Evolutionary conservation across 2,113 vertebrate genomes (phyloP).

Genomic region (Bos indicus): DNA sequence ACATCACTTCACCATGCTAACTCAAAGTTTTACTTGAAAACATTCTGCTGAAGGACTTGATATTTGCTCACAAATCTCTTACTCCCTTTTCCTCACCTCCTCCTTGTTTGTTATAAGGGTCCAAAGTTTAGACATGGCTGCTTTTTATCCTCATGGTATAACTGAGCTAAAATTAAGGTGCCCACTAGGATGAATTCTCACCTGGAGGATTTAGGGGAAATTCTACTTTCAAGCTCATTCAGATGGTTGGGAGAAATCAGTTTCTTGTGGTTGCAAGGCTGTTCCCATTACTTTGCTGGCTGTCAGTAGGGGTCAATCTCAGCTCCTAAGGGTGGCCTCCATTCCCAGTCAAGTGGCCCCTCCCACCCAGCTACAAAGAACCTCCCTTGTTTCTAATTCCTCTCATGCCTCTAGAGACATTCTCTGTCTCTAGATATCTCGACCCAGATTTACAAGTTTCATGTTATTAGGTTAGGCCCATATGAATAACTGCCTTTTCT

Average conservation of each 20-base stretch:
- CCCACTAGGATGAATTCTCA: not conserved
- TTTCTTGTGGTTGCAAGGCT: not conserved
- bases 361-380: not conserved
- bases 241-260: not conserved
- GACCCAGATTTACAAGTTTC: not conserved
- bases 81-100: not conserved
- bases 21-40: not conserved
- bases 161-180: not conserved
- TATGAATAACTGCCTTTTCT: not conserved
- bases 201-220: not conserved
- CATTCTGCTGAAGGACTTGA: not conserved
- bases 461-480: not conserved
- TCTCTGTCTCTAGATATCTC: not conserved
- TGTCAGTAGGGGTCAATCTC: not conserved
- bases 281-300: not conserved
- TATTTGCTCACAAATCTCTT: fast-evolving
- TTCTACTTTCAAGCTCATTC: not conserved
- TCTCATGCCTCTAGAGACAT: not conserved
- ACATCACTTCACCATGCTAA: not conserved
- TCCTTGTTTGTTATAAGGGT: not conserved
- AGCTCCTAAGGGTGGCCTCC: not conserved
- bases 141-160: not conserved
- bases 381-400: not conserved
- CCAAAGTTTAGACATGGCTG: not conserved
- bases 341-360: not conserved